These are phyloP conservation scores for Melanogrammus aeglefinus DNA, from an alignment of 2,797 vertebrate genomes.

Conservation along the genomic window DNA sequence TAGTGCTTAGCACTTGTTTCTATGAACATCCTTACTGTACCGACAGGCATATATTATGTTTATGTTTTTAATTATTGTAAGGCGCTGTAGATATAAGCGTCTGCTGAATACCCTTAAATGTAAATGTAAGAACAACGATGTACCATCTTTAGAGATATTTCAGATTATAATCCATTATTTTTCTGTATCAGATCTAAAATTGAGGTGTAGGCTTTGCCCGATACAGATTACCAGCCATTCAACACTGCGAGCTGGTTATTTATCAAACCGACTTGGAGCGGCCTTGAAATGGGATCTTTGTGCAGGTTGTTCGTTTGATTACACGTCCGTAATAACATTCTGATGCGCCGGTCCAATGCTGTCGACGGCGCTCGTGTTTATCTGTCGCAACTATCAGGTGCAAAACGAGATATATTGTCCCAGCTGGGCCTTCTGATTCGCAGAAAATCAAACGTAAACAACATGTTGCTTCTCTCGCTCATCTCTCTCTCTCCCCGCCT, in stretches of 20 bases:
- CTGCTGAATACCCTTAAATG: neutral
- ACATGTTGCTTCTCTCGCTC: slow-evolving; percentile 34
- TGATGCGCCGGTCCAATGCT: slow-evolving; percentile 13
- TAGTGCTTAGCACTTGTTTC: too few species aligned
- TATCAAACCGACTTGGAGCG: neutral
- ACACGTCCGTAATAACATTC: slow-evolving; percentile 8
- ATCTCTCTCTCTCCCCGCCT: neutral
- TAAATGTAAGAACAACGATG: neutral
- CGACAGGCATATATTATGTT: too few species aligned
- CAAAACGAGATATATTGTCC: slow-evolving; percentile 44
- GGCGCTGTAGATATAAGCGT: too few species aligned
- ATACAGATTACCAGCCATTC: neutral
- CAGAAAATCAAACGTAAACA: slow-evolving; percentile 56
- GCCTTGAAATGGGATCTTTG: neutral
- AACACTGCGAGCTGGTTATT: neutral
- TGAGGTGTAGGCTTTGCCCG: neutral
- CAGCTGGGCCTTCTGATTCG: slow-evolving; percentile 53
- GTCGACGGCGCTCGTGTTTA: slow-evolving; percentile 1
- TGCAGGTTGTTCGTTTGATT: neutral
- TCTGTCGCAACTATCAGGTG: slow-evolving; percentile 31
- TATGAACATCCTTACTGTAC: too few species aligned
- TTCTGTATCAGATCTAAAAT: neutral
- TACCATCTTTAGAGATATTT: neutral
- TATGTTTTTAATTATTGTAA: too few species aligned
- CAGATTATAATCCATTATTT: neutral